Base-by-base conservation (phyloP, 2,888 invertebrate genomes). In the Drosophila emarginata region DNA sequence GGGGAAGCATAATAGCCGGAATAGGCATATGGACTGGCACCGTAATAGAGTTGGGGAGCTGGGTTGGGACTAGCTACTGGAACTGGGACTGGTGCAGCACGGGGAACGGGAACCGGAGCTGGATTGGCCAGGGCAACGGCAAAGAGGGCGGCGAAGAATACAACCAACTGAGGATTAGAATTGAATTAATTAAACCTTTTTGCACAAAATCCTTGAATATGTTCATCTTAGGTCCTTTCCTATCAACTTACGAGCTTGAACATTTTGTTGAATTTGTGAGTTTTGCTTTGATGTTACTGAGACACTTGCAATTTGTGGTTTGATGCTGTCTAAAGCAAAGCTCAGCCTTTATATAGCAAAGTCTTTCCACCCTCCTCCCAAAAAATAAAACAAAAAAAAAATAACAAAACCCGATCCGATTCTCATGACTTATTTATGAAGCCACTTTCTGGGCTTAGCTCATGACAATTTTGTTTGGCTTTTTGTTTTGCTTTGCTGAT, bases 11-110 rank as follows among this genome's bases (percentile, higher is more conserved):
- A 81, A 59, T 87, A 90, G 2, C 84, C 84, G n/a, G 78, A 72
- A 62, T 90, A 89, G 57, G 80, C 87, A 59, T 89, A 90, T n/a
- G 90, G 90, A 26, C 80, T 80, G 23, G 76, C 84, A 11, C 89
- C 81, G 53, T 89, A 89, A 45, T 88, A 90, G 40, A 79, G 77
- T 64, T 90, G 91, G 6, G 90, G 90, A 4, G 80, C 78, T 52
- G 89, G 90, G 32, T 77, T 77, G 1, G 89, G 90, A 15, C 72
- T 80, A 56, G 89, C 89, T n/a, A 76, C 60, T 1, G 89, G 88
- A 4, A 78, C 70, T 26, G 90, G 89, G 0, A 69, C 66, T 9
- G 90, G 84, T 7, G 79, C 76, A 6, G 89, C 86, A 53, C 81
- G 80, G 9, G 89, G 74, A 52, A 76, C 61, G 6, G 90, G 90